Conservation (phyloP, 2,888 invertebrate species). For the Tromatobia lineatoria region DNA sequence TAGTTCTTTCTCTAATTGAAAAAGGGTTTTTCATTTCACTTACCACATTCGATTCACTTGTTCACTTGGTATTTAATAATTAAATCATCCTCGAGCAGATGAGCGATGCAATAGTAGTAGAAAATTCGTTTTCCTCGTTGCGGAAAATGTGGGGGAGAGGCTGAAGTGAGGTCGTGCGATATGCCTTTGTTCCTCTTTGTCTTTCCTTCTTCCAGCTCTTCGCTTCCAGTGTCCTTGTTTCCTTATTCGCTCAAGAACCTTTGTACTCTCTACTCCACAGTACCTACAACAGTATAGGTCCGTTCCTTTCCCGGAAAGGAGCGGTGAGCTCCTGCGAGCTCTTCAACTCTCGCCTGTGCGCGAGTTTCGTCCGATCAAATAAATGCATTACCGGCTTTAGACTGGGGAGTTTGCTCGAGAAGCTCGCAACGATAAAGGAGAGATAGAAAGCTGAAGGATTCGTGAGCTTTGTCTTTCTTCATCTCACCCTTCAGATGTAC, state of each 20-base stretch:
- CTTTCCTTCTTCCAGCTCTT: slow-evolving; percentile 8
- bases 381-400: slow-evolving; percentile 54
- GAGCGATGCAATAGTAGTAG: slow-evolving; percentile 17
- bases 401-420: slow-evolving; percentile 37
- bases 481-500: background rate
- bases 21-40: slow-evolving; percentile 5
- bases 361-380: slow-evolving; percentile 54
- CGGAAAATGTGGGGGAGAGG: background rate
- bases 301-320: slow-evolving; percentile 29
- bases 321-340: slow-evolving; percentile 26
- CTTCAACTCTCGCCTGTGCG: slow-evolving; percentile 3
- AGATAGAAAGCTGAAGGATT: background rate
- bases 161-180: slow-evolving; percentile 8
- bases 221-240: slow-evolving; percentile 37
- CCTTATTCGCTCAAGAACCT: slow-evolving; percentile 40
- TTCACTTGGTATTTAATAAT: slow-evolving; percentile 38
- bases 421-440: slow-evolving; percentile 8
- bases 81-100: slow-evolving; percentile 43
- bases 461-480: slow-evolving; percentile 21
- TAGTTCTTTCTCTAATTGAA: too few species aligned
- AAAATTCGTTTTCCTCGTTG: slow-evolving; percentile 30
- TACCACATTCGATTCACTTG: background rate
- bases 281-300: background rate
- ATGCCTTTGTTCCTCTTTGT: slow-evolving; percentile 33
- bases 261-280: slow-evolving; percentile 31